Base-by-base conservation (phyloP, 2,888 invertebrate genomes). In the Synergus umbraculus region DNA sequence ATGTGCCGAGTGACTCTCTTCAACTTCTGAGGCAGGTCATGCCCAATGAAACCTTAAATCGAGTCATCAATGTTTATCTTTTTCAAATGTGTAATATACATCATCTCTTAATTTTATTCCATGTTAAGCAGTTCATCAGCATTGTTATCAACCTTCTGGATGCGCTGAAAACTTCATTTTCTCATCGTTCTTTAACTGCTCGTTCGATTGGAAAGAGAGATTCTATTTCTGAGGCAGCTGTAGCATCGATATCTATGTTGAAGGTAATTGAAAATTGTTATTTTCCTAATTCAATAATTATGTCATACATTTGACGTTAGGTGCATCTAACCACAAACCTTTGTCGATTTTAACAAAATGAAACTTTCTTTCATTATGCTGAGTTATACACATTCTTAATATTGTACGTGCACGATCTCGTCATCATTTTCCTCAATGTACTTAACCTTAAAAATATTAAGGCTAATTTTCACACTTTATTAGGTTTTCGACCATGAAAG, bases 81-180 rank as follows among this genome's bases (percentile, higher is more conserved):
- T 18, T 49, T 49, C 49, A 18, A 18, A 13, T 46, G 0, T 73
- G 76, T 22, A 81, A 69, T 37, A 18, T 46, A 18, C 41, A 67
- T 18, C 7, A 9, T 43, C 18, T 37, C 69, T 76, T 81, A 81
- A 76, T 73, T 77, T 78, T 78, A 76, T 85, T 81, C 54, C 84
- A 78, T 81, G 84, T 85, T 78, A 85, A 92, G 83, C 94, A 98
- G 97, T 97, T 98, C 93, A 97, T 98, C 93, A 97, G 96, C 94
- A 97, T 98, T 93, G 96, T 97, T 78, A 96, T 97, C 90, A 97
- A 97, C 92, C 95, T 98, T 66, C 93, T 98, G 93, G 98, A 98
- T 90, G 97, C 98, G 79, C 93, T 98, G 91, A 97, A 97, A 93
- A 97, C 97, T 44, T 97, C 97, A 58, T 97, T 98, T 94, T 97